Base-by-base conservation (phyloP, 2,113 vertebrate species). In the Clupea harengus region DNA sequence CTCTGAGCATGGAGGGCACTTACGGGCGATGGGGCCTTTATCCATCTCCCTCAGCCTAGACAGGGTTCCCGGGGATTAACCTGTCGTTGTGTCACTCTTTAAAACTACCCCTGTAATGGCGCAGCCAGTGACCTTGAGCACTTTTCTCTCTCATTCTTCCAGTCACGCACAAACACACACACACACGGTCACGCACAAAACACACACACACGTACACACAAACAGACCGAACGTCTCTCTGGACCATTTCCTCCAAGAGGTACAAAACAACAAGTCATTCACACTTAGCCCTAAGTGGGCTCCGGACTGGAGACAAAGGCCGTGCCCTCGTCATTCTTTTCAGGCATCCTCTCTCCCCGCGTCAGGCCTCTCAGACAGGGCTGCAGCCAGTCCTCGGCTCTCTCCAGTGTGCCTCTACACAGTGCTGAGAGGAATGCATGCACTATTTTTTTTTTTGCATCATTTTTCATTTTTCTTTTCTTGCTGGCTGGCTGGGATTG, bases 301-400 rank as follows among this genome's bases (percentile, higher is more conserved):
- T 89, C 5, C 81, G 83, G 89, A 87, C 84, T 85, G 83, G 91
- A 88, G 86, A 88, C n/a, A 85, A 89, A 88, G 89, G 90, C 88
- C 87, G 89, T 78, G 83, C 17, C 83, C 46, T 44, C 20, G 15
- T 89, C 91, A 85, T 83, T 92, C 90, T 87, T 84, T 7, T 81
- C 86, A 22, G 44, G 81, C 15, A 32, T 78, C 72, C 72, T 84
- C 78, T 89, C 89, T 91, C 81, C 89, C 90, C 88, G 57, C 28
- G 15, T 15, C 72, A 78, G 17, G 72, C 11, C 72, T 3, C 13
- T 78, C 28, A 39, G 28, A 28, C 11, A 25, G 28, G 64, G 6
- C 64, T 13, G 9, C 6, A 2, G 64, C 39, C 39, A 39, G 39
- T 39, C 39, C 39, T 39, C 39, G 1, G 1, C 25, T 67, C n/a